phyloP scores from a whole-genome alignment of 2,888 invertebrate species.

The Malthinus seriepunctatus region DNA sequence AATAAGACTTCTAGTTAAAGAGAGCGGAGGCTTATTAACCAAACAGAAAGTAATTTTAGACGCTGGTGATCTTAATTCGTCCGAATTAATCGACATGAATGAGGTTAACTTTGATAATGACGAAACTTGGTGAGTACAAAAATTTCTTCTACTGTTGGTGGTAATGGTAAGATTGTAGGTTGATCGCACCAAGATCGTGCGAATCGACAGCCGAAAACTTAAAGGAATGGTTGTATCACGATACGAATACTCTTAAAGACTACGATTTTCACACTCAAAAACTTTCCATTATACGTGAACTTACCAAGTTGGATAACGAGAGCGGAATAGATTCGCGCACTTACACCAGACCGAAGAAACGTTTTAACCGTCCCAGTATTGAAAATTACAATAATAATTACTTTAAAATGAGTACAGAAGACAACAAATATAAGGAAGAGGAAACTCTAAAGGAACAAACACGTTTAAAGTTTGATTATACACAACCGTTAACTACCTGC shows the following conservation, averaged over 20 bases:
- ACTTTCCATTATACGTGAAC: constrained; percentile 20
- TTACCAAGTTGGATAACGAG: constrained; percentile 47
- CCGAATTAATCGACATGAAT: constrained; percentile 61
- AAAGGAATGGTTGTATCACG: constrained; percentile 35
- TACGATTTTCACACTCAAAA: constrained; percentile 19
- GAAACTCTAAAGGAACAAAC: constrained; percentile 5
- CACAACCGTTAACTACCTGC: constrained; percentile 45
- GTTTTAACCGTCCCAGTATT: constrained; percentile 62
- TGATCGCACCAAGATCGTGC: neutral
- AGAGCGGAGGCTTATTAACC: constrained; percentile 11
- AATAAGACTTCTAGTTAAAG: constrained; percentile 26
- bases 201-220: constrained; percentile 27
- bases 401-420: constrained; percentile 14
- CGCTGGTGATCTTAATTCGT: constrained; percentile 21
- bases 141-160: neutral
- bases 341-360: constrained; percentile 69
- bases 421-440: constrained; percentile 17
- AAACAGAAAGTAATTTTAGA: neutral
- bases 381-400: constrained; percentile 52
- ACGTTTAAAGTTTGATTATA: constrained; percentile 45
- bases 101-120: constrained; percentile 61
- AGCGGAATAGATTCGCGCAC: constrained; percentile 70
- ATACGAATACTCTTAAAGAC: constrained; percentile 26
- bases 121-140: constrained; percentile 59
- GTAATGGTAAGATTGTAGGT: neutral